Evolutionary conservation across 2,113 vertebrate genomes (phyloP).

Genomic region (Clupea harengus): DNA sequence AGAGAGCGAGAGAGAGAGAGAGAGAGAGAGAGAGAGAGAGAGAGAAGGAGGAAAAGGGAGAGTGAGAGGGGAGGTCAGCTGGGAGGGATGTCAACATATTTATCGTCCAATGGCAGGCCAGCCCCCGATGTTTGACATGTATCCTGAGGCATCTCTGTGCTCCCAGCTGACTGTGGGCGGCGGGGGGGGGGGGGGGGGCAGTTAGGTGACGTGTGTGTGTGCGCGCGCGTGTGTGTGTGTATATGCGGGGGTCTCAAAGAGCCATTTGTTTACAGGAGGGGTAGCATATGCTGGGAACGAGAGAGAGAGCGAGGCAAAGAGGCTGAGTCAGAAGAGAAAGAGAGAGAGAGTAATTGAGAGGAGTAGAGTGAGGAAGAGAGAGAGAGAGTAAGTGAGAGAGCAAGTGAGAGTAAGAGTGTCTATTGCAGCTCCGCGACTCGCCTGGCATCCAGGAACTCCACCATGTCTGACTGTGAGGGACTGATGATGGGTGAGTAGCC

Average conservation of each 20-base stretch:
- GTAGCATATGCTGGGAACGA: background rate
- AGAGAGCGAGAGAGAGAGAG: background rate
- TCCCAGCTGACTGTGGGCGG: slow-evolving; percentile 57
- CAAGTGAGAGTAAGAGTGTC: slow-evolving; percentile 22
- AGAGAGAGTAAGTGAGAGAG: slow-evolving; percentile 8
- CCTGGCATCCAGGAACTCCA: slow-evolving; percentile 48
- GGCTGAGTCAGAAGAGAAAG: slow-evolving; percentile 32
- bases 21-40: background rate
- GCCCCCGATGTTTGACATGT: slow-evolving; percentile 73
- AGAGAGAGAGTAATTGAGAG: background rate
- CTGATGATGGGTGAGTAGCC: slow-evolving; percentile 83
- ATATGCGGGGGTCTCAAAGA: slow-evolving; percentile 38
- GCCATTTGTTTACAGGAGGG: slow-evolving; percentile 29
- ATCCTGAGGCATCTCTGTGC: slow-evolving; percentile 76
- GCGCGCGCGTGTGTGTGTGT: background rate
- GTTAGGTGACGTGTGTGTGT: background rate
- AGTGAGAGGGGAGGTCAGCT: background rate
- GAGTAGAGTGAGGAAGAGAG: background rate
- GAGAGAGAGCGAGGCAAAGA: slow-evolving; percentile 15
- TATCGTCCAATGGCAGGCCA: slow-evolving; percentile 86
- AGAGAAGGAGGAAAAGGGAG: background rate
- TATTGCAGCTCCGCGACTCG: slow-evolving; percentile 3
- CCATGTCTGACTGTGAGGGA: slow-evolving; percentile 95
- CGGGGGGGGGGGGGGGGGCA: background rate
- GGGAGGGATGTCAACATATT: slow-evolving; percentile 86